Evolutionary conservation across 2,113 vertebrate genomes (phyloP).

Genomic region (Perca fluviatilis): DNA sequence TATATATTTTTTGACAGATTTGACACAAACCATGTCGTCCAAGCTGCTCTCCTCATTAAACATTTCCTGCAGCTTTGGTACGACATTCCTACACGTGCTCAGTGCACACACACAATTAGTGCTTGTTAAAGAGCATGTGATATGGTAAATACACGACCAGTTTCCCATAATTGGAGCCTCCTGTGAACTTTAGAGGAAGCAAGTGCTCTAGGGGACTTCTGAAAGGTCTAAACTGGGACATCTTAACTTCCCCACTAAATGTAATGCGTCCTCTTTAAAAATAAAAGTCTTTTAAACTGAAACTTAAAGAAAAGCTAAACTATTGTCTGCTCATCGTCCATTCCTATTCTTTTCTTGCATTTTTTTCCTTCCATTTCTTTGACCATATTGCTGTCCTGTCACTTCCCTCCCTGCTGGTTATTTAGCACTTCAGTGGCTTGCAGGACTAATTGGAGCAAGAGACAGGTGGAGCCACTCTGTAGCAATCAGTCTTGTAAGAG

Average conservation of each 20-base stretch:
- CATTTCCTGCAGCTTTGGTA: conserved; percentile 56
- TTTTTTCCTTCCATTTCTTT: conserved; percentile 19
- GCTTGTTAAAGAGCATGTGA: conserved; percentile 75
- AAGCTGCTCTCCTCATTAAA: conserved; percentile 65
- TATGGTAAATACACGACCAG: conserved; percentile 65
- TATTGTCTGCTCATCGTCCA: conserved; percentile 11
- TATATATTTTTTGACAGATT: conserved; percentile 61
- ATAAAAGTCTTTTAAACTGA: neutral
- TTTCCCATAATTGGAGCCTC: conserved; percentile 64
- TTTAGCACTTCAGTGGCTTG: conserved; percentile 86
- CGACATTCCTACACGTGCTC: conserved; percentile 70
- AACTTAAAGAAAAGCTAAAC: neutral
- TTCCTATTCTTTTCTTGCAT: conserved; percentile 33
- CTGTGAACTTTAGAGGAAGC: conserved; percentile 56
- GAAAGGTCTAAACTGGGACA: neutral
- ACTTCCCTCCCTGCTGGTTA: conserved; percentile 62
- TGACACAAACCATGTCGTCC: conserved; percentile 69
- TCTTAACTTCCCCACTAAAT: neutral
- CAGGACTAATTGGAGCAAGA: conserved; percentile 89
- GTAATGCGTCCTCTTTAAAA: neutral
- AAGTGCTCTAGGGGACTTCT: conserved; percentile 30
- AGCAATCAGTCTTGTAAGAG: conserved; percentile 91
- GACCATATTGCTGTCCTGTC: conserved; percentile 13
- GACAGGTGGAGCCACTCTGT: conserved; percentile 88
- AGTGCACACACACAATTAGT: conserved; percentile 70